Percentiles rank a stretch among this genome's conserved stretches.
These are phyloP conservation scores for Andrena chrysosceles DNA, from an alignment of 2,888 invertebrate species.

Conservation along the genomic window DNA sequence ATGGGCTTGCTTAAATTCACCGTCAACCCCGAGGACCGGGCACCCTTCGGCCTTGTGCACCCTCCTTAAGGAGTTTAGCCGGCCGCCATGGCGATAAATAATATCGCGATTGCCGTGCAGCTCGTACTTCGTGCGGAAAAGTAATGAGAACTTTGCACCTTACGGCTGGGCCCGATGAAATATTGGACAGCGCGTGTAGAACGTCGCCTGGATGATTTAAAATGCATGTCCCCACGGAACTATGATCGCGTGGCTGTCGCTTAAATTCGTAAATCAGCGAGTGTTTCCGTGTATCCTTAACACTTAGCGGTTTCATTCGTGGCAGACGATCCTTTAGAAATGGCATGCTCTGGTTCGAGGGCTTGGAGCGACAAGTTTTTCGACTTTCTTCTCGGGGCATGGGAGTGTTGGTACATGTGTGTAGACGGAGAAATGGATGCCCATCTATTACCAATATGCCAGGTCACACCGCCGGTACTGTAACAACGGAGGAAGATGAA, in stretches of 20 bases:
- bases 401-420: background rate
- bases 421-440: conserved; percentile 15
- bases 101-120: conserved; percentile 48
- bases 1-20: conserved; percentile 63
- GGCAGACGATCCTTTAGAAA: conserved; percentile 14
- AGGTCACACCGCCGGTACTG: conserved; percentile 33
- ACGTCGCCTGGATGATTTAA: conserved; percentile 53
- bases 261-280: conserved; percentile 38
- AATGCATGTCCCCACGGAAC: conserved; percentile 46
- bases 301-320: conserved; percentile 16
- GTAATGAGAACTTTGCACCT: conserved; percentile 61
- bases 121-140: conserved; percentile 33
- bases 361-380: background rate
- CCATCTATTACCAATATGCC: conserved; percentile 47
- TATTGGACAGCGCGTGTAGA: conserved; percentile 48
- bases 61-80: conserved; percentile 33
- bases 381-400: background rate
- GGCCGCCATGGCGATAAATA: conserved; percentile 44
- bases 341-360: background rate
- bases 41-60: background rate
- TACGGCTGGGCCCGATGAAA: conserved; percentile 30
- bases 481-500: conserved; percentile 48
- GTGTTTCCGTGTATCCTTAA: conserved; percentile 39
- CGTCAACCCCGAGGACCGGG: conserved; percentile 41
- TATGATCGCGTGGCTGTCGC: conserved; percentile 36